phyloP scores from a whole-genome alignment of 2,888 invertebrate genomes.

The Drosophila atroscutellata region DNA sequence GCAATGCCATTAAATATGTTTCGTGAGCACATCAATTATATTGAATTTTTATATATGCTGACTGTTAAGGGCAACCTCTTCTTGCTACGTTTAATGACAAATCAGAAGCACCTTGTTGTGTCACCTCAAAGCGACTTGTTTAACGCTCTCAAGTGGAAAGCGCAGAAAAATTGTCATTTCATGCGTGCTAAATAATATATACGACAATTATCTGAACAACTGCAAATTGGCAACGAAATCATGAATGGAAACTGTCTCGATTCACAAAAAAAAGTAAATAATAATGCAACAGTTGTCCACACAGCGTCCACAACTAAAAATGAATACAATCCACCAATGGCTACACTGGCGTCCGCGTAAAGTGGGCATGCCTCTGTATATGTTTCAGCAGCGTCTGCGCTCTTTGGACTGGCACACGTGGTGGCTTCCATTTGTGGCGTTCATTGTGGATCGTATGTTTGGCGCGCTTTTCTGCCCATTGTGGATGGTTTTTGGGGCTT shows the following conservation, averaged over 20 bases:
- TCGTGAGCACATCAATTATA: background rate
- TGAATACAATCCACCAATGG: constrained; percentile 25
- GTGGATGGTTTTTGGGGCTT: constrained; percentile 41
- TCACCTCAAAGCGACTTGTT: too few relatives aligned
- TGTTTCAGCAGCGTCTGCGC: constrained; percentile 32
- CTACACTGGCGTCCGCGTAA: constrained; percentile 5
- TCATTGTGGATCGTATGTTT: constrained; percentile 36
- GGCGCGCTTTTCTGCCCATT: constrained; percentile 57
- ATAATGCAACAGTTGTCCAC: constrained; percentile 50
- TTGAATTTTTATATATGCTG: background rate
- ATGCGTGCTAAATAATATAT: constrained; percentile 2
- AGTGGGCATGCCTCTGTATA: background rate
- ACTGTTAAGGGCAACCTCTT: background rate
- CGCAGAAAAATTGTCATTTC: constrained; percentile 1
- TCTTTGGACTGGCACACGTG: constrained; percentile 46
- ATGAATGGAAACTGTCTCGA: constrained; percentile 47
- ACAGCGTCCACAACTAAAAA: constrained; percentile 2
- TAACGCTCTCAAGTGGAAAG: constrained; percentile 6
- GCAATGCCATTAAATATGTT: background rate
- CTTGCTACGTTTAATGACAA: background rate
- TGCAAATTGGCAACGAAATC: constrained; percentile 9
- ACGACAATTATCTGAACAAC: constrained; percentile 19
- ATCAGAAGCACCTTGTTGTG: constrained; percentile 31
- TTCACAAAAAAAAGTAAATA: constrained; percentile 8
- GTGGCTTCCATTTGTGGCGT: constrained; percentile 52